Percentiles rank a stretch among this genome's conserved stretches.
These are phyloP conservation scores for Florisuga fusca DNA, from an alignment of 2,797 vertebrate species.

Conservation along the genomic window DNA sequence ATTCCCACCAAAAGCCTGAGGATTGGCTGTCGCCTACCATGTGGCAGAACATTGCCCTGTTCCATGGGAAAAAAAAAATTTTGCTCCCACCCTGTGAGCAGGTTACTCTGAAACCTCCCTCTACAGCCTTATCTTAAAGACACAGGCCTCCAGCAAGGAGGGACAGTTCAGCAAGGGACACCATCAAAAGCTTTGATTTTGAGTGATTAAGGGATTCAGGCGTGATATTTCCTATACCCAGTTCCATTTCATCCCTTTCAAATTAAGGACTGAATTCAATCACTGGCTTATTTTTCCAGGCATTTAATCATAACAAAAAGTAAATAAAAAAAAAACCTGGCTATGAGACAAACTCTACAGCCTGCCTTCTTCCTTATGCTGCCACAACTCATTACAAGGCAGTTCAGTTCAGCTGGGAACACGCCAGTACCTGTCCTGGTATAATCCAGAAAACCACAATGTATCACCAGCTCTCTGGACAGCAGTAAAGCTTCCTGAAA, in stretches of 20 bases:
- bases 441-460: background rate
- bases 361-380: background rate
- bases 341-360: background rate
- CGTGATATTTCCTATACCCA: background rate
- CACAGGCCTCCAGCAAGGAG: background rate
- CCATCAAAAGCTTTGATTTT: constrained; percentile 31
- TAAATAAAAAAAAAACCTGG: background rate
- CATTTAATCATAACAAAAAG: constrained; percentile 6
- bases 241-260: background rate
- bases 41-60: background rate
- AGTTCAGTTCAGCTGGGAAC: background rate
- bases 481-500: background rate
- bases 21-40: background rate
- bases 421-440: background rate
- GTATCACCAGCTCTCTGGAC: background rate
- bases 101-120: background rate
- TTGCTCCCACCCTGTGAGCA: background rate
- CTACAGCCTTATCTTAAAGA: background rate
- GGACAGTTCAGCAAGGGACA: background rate
- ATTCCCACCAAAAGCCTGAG: background rate
- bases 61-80: constrained; percentile 10
- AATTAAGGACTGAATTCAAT: constrained; percentile 36
- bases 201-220: background rate
- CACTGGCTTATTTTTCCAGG: constrained; percentile 26
- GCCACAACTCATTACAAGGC: background rate